Conservation (phyloP, 2,888 invertebrate species). For the Caenorhabditis sp. region DNA sequence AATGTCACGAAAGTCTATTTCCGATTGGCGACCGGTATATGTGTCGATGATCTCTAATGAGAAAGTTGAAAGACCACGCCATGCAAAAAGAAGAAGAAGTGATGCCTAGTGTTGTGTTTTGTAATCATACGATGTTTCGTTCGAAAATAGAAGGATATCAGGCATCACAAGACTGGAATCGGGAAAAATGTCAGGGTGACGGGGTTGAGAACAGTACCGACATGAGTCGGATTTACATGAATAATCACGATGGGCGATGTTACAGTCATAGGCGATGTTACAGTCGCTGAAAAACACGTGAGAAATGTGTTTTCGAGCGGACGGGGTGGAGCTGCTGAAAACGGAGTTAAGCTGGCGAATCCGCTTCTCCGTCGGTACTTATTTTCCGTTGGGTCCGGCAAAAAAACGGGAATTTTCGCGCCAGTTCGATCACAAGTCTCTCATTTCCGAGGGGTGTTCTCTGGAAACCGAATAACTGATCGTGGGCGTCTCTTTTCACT, state of each 20-base stretch:
- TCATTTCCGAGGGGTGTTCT: too few relatives aligned
- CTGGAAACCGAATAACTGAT: too few relatives aligned
- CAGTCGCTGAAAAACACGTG: constrained; percentile 40
- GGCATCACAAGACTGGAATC: constrained; percentile 12
- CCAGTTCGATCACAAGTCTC: too few relatives aligned
- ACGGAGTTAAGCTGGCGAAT: constrained; percentile 5
- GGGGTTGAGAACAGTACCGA: not conserved
- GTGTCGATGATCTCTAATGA: constrained; percentile 28
- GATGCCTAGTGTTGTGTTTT: constrained; percentile 16
- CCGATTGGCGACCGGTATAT: constrained; percentile 35
- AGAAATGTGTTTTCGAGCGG: constrained; percentile 8
- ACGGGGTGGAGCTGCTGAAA: constrained; percentile 2
- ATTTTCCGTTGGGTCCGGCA: not conserved
- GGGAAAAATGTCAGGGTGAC: constrained; percentile 1
- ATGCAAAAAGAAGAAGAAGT: constrained; percentile 1
- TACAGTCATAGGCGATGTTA: too few relatives aligned
- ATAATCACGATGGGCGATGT: constrained; percentile 37
- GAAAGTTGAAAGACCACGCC: constrained; percentile 46
- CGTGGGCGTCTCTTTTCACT: too few relatives aligned
- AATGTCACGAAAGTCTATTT: constrained; percentile 26
- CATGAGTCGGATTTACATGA: constrained; percentile 40
- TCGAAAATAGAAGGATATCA: constrained; percentile 11
- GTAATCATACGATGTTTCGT: not conserved
- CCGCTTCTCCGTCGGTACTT: constrained; percentile 5
- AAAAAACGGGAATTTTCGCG: constrained; percentile 17